Conservation (phyloP, 2,888 invertebrate species). For the Lottia scabra region DNA sequence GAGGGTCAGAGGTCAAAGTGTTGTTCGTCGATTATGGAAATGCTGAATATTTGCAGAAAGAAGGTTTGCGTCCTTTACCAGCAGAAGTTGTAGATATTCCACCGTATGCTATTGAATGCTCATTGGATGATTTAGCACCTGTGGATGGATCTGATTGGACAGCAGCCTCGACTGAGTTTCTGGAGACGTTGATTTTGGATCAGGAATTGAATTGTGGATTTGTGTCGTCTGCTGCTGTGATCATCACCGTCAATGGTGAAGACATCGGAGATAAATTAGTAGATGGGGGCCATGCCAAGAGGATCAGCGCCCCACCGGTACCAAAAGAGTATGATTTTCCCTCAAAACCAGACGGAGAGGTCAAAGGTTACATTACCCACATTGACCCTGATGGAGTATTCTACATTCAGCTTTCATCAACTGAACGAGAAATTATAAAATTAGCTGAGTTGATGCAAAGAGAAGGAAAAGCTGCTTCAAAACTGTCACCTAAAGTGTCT, state of each 20-base stretch:
- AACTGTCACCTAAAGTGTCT: neutral
- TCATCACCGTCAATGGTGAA: slow-evolving; percentile 28
- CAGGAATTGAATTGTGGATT: slow-evolving; percentile 42
- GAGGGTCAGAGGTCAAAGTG: slow-evolving; percentile 41
- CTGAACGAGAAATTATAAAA: slow-evolving; percentile 32
- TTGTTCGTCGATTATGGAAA: slow-evolving; percentile 64
- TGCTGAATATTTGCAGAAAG: slow-evolving; percentile 33
- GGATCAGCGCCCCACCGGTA: neutral
- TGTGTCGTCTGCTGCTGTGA: slow-evolving; percentile 29
- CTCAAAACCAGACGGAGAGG: slow-evolving; percentile 16
- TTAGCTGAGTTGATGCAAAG: slow-evolving; percentile 33
- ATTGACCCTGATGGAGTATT: slow-evolving; percentile 43
- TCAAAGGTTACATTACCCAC: slow-evolving; percentile 32
- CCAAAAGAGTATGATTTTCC: slow-evolving; percentile 13
- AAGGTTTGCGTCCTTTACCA: slow-evolving; percentile 27
- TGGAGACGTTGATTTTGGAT: slow-evolving; percentile 45
- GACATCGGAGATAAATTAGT: slow-evolving; percentile 30
- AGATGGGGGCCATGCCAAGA: slow-evolving; percentile 6
- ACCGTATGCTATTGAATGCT: slow-evolving; percentile 30
- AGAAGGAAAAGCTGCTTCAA: neutral
- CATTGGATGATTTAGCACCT: slow-evolving; percentile 40
- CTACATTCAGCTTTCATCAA: slow-evolving; percentile 43
- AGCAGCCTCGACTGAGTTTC: slow-evolving; percentile 38
- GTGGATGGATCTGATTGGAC: slow-evolving; percentile 42
- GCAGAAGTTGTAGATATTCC: slow-evolving; percentile 23